Evolutionary conservation across 1,140 invertebrate species (phyloP).

Genomic region (Diplogasteroides magnus): DNA sequence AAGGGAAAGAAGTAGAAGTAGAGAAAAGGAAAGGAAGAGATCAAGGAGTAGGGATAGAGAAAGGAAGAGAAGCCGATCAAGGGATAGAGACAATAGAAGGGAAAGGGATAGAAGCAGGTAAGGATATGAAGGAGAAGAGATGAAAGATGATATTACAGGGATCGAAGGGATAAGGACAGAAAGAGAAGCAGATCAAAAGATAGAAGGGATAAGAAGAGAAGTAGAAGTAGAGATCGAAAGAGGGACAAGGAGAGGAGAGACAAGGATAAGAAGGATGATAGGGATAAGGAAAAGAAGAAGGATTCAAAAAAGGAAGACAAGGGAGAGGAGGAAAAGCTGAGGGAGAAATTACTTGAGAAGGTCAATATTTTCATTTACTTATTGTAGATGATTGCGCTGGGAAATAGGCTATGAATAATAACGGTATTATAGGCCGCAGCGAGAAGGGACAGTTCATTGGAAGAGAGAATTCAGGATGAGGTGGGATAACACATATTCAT

Average conservation of each 20-base stretch:
- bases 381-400: no score
- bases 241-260: constrained; percentile 35
- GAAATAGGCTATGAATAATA: no score
- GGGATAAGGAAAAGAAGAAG: constrained; percentile 26
- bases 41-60: constrained; percentile 6
- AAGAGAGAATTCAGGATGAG: no score
- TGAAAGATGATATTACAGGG: constrained; percentile 3
- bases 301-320: constrained; percentile 23
- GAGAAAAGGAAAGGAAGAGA: neutral
- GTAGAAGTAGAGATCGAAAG: constrained; percentile 21
- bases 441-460: no score
- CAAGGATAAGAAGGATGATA: constrained; percentile 30
- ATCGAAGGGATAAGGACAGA: constrained; percentile 14
- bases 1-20: constrained; percentile 11
- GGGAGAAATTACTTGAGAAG: constrained; percentile 42
- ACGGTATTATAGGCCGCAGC: no score
- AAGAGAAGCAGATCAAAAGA: constrained; percentile 18
- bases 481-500: no score
- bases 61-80: constrained; percentile 21
- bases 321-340: constrained; percentile 38
- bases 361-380: neutral
- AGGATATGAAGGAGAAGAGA: neutral
- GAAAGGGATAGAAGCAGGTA: neutral
- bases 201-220: constrained; percentile 16
- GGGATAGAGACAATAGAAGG: constrained; percentile 9